Evolutionary conservation across 2,888 invertebrate genomes (phyloP).

Genomic region (Oxyteleia sp.): DNA sequence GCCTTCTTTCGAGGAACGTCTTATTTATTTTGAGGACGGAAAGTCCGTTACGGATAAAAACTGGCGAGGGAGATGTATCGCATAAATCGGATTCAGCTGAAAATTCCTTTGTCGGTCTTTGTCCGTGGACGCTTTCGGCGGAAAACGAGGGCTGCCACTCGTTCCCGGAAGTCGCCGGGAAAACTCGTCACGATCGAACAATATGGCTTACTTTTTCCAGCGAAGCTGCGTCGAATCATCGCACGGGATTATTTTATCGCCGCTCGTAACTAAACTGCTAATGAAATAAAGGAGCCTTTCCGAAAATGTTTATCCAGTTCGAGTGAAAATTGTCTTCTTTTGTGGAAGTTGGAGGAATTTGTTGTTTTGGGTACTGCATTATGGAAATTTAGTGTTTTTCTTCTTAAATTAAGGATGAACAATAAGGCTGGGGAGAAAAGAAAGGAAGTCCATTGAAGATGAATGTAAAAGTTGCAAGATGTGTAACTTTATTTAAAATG

Average conservation of each 20-base stretch:
- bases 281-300: too few relatives aligned
- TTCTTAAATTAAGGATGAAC: too few relatives aligned
- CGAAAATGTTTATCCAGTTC: too few relatives aligned
- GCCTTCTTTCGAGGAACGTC: constrained; percentile 17
- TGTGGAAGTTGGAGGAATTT: too few relatives aligned
- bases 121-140: constrained; percentile 16
- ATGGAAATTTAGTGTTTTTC: too few relatives aligned
- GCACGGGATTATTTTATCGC: constrained; percentile 18
- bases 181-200: constrained; percentile 13
- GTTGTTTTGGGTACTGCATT: too few relatives aligned
- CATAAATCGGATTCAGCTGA: constrained; percentile 35
- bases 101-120: constrained; percentile 49
- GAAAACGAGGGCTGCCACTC: constrained; percentile 22
- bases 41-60: constrained; percentile 24
- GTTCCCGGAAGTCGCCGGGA: constrained; percentile 48
- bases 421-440: too few relatives aligned
- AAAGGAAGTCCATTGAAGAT: too few relatives aligned
- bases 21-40: constrained; percentile 30
- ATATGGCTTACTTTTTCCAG: constrained; percentile 15
- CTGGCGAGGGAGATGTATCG: constrained; percentile 6
- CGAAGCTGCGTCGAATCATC: constrained; percentile 16
- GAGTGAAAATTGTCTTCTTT: too few relatives aligned
- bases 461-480: too few relatives aligned
- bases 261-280: too few relatives aligned
- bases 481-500: too few relatives aligned